A percentile compares a stretch with the other conserved stretches of the same genome.
phyloP scores from a whole-genome alignment of 2,113 vertebrate genomes.

The Petromus typicus region DNA sequence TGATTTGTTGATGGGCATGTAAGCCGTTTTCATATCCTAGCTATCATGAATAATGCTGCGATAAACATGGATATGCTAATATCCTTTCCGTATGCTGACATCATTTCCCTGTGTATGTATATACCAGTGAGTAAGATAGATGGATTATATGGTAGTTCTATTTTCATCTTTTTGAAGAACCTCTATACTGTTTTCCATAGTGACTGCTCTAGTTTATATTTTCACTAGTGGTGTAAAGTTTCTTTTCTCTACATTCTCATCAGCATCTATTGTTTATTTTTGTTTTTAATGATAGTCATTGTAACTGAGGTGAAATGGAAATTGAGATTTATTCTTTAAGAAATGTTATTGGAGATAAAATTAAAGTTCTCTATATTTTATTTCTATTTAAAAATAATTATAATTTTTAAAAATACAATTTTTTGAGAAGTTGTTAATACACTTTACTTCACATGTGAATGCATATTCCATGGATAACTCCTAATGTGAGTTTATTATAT shows the following conservation, averaged over 20 bases:
- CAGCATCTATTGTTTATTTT: background rate
- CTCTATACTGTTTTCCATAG: background rate
- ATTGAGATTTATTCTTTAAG: constrained; percentile 20
- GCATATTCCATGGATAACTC: background rate
- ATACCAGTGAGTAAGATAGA: background rate
- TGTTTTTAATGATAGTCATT: background rate
- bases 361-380: constrained; percentile 31
- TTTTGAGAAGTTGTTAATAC: background rate
- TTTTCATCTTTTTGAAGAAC: background rate
- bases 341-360: constrained; percentile 41
- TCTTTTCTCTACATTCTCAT: background rate
- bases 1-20: background rate
- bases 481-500: constrained; percentile 48
- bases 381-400: constrained; percentile 35
- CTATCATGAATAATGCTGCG: background rate
- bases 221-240: background rate
- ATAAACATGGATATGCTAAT: background rate
- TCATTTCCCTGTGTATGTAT: background rate
- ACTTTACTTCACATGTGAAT: background rate
- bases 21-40: background rate
- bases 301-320: background rate
- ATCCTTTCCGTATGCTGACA: background rate
- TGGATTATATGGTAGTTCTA: background rate
- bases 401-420: constrained; percentile 29
- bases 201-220: background rate